phyloP scores from a whole-genome alignment of 2,888 invertebrate species.

The Miltochrista miniata region DNA sequence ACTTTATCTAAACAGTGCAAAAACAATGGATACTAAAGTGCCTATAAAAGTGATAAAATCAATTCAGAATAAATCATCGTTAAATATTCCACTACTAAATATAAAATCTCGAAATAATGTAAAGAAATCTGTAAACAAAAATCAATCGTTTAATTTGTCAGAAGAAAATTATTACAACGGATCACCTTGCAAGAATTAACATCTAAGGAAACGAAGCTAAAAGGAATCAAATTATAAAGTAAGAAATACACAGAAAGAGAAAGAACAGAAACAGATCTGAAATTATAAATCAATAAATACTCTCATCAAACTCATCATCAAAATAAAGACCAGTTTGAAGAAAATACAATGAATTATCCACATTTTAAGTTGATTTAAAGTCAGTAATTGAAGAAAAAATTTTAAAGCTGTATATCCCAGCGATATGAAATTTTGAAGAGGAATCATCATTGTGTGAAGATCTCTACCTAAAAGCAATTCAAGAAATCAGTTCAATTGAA shows the following conservation, averaged over 20 bases:
- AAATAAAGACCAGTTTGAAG: not conserved
- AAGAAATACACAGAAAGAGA: too few species aligned
- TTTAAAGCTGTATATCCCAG: not conserved
- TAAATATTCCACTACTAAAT: not conserved
- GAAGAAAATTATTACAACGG: too few species aligned
- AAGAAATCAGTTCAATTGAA: too few species aligned
- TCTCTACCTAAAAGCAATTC: too few species aligned
- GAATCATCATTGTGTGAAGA: not conserved
- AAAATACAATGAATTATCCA: not conserved
- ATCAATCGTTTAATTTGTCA: not conserved
- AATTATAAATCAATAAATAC: too few species aligned
- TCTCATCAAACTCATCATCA: too few species aligned
- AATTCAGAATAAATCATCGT: constrained; percentile 1
- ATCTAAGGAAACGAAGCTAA: too few species aligned
- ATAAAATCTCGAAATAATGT: not conserved
- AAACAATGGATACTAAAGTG: constrained; percentile 31
- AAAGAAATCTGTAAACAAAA: not conserved
- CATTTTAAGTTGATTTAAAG: too few species aligned
- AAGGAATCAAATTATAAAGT: too few species aligned
- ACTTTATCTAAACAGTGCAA: constrained; percentile 31
- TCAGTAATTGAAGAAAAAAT: not conserved
- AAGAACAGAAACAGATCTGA: too few species aligned
- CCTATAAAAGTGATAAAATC: constrained; percentile 19
- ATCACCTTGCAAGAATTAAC: too few species aligned
- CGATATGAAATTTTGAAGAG: not conserved